phyloP scores from a whole-genome alignment of 2,888 invertebrate genomes.

The Disparrhopalites patrizii region DNA sequence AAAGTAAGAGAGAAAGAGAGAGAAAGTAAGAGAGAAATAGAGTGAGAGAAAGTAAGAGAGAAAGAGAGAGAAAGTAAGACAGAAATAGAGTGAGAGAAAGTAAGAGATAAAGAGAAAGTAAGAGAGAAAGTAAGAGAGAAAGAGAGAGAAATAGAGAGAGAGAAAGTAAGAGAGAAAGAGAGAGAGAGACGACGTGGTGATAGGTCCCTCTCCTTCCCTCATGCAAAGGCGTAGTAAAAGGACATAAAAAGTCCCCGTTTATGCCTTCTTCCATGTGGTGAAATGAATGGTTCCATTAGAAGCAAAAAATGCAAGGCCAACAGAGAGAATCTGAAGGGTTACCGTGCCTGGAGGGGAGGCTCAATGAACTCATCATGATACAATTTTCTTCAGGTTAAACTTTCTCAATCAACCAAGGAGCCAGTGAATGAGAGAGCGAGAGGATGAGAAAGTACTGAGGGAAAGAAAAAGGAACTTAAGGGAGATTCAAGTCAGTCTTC shows the following conservation, averaged over 20 bases:
- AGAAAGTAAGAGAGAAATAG: too few relatives aligned
- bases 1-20: not conserved
- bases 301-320: not conserved
- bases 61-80: not conserved
- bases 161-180: not conserved
- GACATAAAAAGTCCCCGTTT: not conserved
- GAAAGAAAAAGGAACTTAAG: too few relatives aligned
- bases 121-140: not conserved
- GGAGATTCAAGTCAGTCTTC: too few relatives aligned
- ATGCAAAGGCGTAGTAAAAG: too few relatives aligned
- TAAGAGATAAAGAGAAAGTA: not conserved
- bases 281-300: not conserved
- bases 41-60: not conserved
- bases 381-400: not conserved
- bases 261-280: not conserved
- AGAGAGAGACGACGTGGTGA: not conserved
- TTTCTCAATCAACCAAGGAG: conserved; percentile 17
- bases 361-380: not conserved
- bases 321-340: too few relatives aligned
- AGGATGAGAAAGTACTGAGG: too few relatives aligned
- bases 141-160: not conserved
- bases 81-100: not conserved
- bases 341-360: too few relatives aligned
- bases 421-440: conserved; percentile 21
- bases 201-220: not conserved